Evolutionary conservation across 2,888 invertebrate species (phyloP).

Genomic region (Cantharis nigra): DNA sequence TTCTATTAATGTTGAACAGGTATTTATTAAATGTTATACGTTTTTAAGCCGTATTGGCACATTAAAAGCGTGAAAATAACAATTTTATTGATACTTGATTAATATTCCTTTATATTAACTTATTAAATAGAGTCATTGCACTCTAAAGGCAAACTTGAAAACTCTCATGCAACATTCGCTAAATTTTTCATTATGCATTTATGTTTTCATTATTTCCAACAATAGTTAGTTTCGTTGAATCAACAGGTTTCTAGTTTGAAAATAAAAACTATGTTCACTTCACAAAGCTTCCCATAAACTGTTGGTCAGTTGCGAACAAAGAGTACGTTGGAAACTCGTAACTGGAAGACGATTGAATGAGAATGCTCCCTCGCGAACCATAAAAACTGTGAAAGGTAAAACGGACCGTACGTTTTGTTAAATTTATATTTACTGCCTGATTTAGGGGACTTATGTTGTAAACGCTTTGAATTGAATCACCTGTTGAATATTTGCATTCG

Average conservation of each 20-base stretch:
- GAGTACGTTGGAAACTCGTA: conserved; percentile 6
- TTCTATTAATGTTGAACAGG: neutral
- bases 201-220: neutral
- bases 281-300: neutral
- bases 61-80: neutral
- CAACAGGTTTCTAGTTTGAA: conserved; percentile 9
- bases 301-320: conserved; percentile 3
- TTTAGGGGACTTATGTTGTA: neutral
- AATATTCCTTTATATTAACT: no score
- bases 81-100: neutral
- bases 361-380: conserved; percentile 7
- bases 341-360: conserved; percentile 14
- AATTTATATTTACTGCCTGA: conserved; percentile 1
- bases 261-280: neutral
- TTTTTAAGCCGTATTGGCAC: neutral
- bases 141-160: neutral
- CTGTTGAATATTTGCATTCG: neutral
- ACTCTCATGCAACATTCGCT: neutral
- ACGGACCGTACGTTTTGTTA: conserved; percentile 8
- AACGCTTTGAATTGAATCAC: neutral
- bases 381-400: conserved; percentile 18
- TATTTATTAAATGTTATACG: neutral
- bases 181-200: neutral
- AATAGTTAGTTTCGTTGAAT: neutral
- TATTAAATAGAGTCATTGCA: neutral